Percentiles rank a stretch among this genome's conserved stretches.
Evolutionary conservation across 2,888 invertebrate species (phyloP).

Genomic region (Leptothorax acervorum): DNA sequence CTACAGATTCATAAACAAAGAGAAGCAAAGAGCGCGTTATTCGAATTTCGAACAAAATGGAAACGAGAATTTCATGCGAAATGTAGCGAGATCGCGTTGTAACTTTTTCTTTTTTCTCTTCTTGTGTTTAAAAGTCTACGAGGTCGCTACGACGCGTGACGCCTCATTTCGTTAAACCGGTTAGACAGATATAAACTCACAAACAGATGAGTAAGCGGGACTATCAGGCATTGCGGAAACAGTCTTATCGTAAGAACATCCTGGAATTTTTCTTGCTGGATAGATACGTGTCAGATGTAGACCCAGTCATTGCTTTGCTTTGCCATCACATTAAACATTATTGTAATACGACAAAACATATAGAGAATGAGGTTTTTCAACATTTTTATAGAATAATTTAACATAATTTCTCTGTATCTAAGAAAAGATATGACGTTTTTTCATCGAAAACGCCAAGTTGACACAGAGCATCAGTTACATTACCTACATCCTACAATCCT

Average conservation of each 20-base stretch:
- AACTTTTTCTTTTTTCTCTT: not conserved
- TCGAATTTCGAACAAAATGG: not conserved
- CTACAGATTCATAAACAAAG: not conserved
- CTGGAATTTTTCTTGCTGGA: constrained; percentile 64
- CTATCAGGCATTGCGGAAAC: constrained; percentile 69
- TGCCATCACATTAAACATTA: not conserved
- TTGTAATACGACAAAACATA: not conserved
- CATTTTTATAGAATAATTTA: not conserved
- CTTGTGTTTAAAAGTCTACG: not conserved
- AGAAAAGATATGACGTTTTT: too few species aligned
- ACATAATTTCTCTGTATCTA: not conserved
- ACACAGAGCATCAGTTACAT: too few species aligned
- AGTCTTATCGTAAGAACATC: constrained; percentile 70
- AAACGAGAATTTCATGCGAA: not conserved
- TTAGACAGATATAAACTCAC: not conserved
- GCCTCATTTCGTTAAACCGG: constrained; percentile 15
- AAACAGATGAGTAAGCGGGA: constrained; percentile 57
- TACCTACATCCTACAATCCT: too few species aligned
- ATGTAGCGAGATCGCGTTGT: too few species aligned
- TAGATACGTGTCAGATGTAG: constrained; percentile 22
- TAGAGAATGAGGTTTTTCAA: not conserved
- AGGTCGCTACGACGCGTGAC: not conserved
- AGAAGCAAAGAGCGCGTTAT: constrained; percentile 4
- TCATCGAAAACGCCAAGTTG: too few species aligned
- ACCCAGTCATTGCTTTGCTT: not conserved